Base-by-base conservation (phyloP, 2,797 vertebrate species). In the Mus spretus region DNA sequence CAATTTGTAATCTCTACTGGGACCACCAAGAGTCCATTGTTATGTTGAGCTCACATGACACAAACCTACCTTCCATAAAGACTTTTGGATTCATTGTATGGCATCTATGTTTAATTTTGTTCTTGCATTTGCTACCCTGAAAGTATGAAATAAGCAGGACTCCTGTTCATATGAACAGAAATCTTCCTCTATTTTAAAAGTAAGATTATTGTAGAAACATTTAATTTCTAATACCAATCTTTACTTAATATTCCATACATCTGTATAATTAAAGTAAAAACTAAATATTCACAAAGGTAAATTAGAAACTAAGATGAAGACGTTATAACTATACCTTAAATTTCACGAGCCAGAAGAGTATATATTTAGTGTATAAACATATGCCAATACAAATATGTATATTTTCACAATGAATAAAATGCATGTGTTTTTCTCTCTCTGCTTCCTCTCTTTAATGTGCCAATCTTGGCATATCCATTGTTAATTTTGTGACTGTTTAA, bases 361-460 rank as follows among this genome's bases (percentile, higher is more conserved):
- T 74, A 37, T 91, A 75, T n/a, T 82, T 78, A 83, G 26, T 84
- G 15, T 53, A 11, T 79, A 63, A 57, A 83, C 6, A 67, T 77
- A 14, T 77, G 11, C 93, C 28, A 84, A 47, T 86, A 86, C 28
- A 70, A 91, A 53, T 70, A 93, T 7, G 19, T 55, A 40, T 20
- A 80, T 67, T 80, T 67, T 67, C 80, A 70, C n/a, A 17, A 70
- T 70, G 77, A 40, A 31, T 37, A 81, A 90, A 80, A 55, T 80
- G 40, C 24, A 81, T 6, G 19, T n/a, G 31, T 40, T 61, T 40
- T 77, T n/a, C 17, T 31, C 37, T 96, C 90, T 98, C 97, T 97
- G 96, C 67, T 97, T 97, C 22, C 84, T 97, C 83, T 67, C 92
- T 96, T 95, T 97, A 97, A 95, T 98, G 96, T 98, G 90, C 95